A percentile compares a stretch with the other conserved stretches of the same genome.
Conservation (phyloP, 2,113 vertebrate species). For the Cariama cristata region DNA sequence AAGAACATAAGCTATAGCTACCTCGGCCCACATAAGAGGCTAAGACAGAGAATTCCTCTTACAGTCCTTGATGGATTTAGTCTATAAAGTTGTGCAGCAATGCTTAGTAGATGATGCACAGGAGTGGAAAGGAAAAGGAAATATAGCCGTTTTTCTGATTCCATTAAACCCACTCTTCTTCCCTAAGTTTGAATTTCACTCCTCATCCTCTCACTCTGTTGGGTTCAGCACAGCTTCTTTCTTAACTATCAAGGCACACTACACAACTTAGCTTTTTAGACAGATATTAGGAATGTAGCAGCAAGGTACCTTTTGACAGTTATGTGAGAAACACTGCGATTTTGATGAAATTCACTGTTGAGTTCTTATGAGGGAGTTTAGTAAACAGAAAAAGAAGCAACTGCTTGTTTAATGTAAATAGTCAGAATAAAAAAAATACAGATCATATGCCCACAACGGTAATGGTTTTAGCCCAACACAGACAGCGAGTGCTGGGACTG, state of each 20-base stretch:
- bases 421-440: background rate
- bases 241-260: background rate
- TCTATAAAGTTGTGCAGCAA: background rate
- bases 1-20: background rate
- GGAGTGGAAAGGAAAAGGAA: background rate
- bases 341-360: background rate
- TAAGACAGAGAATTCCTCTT: background rate
- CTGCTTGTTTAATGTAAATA: background rate
- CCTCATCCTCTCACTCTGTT: background rate
- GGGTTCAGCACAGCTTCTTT: background rate
- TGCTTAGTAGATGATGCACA: background rate
- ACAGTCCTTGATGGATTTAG: background rate
- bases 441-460: background rate
- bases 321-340: background rate
- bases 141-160: background rate
- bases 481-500: rapidly evolving
- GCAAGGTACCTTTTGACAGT: background rate
- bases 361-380: background rate
- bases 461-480: background rate
- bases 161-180: background rate
- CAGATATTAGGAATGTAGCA: background rate
- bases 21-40: background rate
- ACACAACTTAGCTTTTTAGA: background rate
- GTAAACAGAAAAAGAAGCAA: background rate
- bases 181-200: background rate